A percentile compares a stretch with the other conserved stretches of the same genome.
These are phyloP conservation scores for Neosalanx taihuensis DNA, from an alignment of 2,797 vertebrate genomes.

Conservation along the genomic window DNA sequence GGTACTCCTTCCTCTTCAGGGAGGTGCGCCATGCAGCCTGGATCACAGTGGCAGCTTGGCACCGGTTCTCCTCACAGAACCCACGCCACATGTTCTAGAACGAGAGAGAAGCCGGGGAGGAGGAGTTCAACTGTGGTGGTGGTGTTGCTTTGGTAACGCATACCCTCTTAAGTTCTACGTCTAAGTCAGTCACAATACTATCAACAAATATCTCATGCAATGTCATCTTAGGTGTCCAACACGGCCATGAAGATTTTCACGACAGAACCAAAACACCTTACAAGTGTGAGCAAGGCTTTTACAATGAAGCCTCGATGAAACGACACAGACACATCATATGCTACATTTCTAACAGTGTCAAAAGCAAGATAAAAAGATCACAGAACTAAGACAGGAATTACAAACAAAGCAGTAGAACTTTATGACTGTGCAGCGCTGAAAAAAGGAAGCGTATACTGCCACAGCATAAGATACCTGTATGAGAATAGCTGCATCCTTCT, in stretches of 20 bases:
- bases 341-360: background rate
- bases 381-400: background rate
- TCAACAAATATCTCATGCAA: too few species aligned
- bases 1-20: slow-evolving; percentile 47
- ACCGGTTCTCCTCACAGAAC: slow-evolving; percentile 67
- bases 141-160: too few species aligned
- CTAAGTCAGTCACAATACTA: too few species aligned
- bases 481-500: slow-evolving; percentile 70
- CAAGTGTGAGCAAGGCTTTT: background rate
- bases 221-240: too few species aligned
- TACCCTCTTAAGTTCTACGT: too few species aligned
- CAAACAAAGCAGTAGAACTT: background rate
- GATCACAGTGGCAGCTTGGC: slow-evolving; percentile 78
- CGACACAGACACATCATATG: too few species aligned
- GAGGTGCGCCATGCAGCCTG: slow-evolving; percentile 81
- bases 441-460: background rate
- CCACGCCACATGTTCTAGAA: slow-evolving; percentile 83
- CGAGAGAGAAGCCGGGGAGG: slow-evolving; percentile 16
- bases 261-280: background rate
- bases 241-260: too few species aligned
- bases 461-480: slow-evolving; percentile 77
- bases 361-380: background rate
- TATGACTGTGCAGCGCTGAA: too few species aligned
- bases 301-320: too few species aligned
- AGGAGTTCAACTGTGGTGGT: background rate